Percentiles rank a stretch among this genome's conserved stretches.
These are phyloP conservation scores for Gnathonemus longibarbis DNA, from an alignment of 2,113 vertebrate genomes.

Conservation along the genomic window DNA sequence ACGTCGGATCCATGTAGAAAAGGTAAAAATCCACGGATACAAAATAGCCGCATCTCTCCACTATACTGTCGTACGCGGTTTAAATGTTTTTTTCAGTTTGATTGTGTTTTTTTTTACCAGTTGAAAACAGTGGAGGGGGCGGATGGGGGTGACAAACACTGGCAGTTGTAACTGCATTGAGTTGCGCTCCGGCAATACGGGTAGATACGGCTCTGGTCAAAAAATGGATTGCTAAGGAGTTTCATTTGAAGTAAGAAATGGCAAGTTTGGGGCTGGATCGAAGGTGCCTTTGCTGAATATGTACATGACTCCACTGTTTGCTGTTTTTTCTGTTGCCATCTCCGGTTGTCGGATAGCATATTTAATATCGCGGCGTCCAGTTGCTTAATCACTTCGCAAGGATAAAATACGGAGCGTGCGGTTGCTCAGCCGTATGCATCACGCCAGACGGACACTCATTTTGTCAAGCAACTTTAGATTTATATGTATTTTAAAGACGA, in stretches of 20 bases:
- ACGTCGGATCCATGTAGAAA: conserved; percentile 43
- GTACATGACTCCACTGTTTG: not conserved
- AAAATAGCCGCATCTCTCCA: conserved; percentile 37
- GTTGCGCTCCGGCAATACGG: conserved; percentile 33
- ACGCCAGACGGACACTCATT: conserved; percentile 50
- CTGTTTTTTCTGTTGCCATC: not conserved
- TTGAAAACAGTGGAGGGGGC: conserved; percentile 20
- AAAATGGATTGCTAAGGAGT: conserved; percentile 37
- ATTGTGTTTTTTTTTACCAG: conserved; percentile 30
- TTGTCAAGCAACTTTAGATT: conserved; percentile 18
- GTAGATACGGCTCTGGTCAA: conserved; percentile 24
- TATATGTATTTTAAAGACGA: conserved; percentile 20
- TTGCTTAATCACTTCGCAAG: conserved; percentile 55
- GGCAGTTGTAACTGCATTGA: conserved; percentile 38
- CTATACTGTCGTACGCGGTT: conserved; percentile 53
- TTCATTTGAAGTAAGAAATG: conserved; percentile 30
- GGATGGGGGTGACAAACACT: conserved; percentile 29
- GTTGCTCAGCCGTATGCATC: conserved; percentile 29
- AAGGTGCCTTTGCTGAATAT: conserved; percentile 16
- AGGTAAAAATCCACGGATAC: conserved; percentile 57
- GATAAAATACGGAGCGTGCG: conserved; percentile 43
- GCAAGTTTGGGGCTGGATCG: conserved; percentile 37
- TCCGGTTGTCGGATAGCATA: conserved; percentile 44
- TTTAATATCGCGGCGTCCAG: conserved; percentile 41
- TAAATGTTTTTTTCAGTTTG: conserved; percentile 22